Conservation (phyloP, 2,888 invertebrate genomes). For the Phortica magna region DNA sequence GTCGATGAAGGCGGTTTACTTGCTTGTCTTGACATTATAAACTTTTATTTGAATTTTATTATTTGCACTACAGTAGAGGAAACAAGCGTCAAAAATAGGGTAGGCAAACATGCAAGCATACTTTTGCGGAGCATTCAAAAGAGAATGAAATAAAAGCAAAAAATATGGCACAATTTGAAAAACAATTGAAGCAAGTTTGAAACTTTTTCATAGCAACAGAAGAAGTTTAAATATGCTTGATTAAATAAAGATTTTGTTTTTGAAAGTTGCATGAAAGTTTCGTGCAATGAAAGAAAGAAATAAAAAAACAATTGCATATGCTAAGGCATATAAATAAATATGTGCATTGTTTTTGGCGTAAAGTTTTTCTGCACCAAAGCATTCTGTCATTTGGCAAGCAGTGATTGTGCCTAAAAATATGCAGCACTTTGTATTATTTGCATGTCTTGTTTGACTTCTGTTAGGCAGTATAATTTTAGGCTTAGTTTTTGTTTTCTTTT, state of each 20-base stretch:
- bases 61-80: slow-evolving; percentile 30
- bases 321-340: slow-evolving; percentile 18
- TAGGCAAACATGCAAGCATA: slow-evolving; percentile 8
- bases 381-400: not conserved
- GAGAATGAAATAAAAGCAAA: slow-evolving; percentile 44
- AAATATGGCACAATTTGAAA: slow-evolving; percentile 40
- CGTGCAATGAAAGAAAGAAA: not conserved
- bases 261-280: slow-evolving; percentile 9
- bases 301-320: slow-evolving; percentile 12
- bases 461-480: not conserved
- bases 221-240: slow-evolving; percentile 60
- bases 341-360: not conserved
- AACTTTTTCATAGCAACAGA: slow-evolving; percentile 54
- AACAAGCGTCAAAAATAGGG: slow-evolving; percentile 7
- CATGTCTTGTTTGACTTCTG: not conserved
- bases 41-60: slow-evolving; percentile 32
- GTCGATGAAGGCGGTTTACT: slow-evolving; percentile 24
- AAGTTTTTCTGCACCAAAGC: not conserved
- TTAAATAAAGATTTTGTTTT: slow-evolving; percentile 68
- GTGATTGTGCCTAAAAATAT: slow-evolving; percentile 24
- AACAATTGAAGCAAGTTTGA: slow-evolving; percentile 62
- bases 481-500: not conserved
- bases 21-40: slow-evolving; percentile 16
- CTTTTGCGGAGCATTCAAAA: slow-evolving; percentile 28
- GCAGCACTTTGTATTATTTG: not conserved